phyloP scores from a whole-genome alignment of 2,113 vertebrate species.

The Lophura nycthemera region DNA sequence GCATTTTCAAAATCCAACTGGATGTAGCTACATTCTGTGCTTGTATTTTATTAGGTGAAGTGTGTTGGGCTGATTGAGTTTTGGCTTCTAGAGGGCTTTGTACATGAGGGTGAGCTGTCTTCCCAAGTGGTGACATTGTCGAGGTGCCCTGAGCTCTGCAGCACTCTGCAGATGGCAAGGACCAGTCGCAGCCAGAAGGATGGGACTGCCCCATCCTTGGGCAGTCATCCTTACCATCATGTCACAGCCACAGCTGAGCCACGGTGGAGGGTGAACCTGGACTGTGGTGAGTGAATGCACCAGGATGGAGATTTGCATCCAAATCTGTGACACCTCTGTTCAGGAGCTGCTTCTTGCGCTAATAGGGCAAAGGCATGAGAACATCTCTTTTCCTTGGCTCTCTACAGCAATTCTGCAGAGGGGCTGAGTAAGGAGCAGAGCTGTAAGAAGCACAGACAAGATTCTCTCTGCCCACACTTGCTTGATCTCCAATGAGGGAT shows the following conservation, averaged over 20 bases:
- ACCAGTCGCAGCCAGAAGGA: background rate
- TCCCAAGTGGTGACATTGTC: background rate
- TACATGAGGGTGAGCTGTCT: background rate
- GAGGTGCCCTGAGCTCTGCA: background rate
- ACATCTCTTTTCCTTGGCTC: background rate
- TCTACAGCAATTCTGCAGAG: background rate
- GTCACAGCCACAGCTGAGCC: background rate
- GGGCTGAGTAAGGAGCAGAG: background rate
- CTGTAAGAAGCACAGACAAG: fast-evolving
- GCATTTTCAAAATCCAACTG: background rate
- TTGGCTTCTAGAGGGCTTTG: background rate
- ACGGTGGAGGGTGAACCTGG: background rate
- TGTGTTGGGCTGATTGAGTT: background rate
- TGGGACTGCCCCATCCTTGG: background rate
- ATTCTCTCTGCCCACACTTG: background rate
- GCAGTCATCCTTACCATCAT: background rate
- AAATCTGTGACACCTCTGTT: background rate
- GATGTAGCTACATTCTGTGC: background rate
- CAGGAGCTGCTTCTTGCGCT: background rate
- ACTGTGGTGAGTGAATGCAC: background rate
- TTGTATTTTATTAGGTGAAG: background rate
- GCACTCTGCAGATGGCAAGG: background rate
- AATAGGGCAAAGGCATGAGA: fast-evolving
- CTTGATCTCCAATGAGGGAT: background rate
- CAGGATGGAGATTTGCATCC: background rate